phyloP scores from a whole-genome alignment of 2,797 vertebrate genomes.

The Ctenosaura bakeri region DNA sequence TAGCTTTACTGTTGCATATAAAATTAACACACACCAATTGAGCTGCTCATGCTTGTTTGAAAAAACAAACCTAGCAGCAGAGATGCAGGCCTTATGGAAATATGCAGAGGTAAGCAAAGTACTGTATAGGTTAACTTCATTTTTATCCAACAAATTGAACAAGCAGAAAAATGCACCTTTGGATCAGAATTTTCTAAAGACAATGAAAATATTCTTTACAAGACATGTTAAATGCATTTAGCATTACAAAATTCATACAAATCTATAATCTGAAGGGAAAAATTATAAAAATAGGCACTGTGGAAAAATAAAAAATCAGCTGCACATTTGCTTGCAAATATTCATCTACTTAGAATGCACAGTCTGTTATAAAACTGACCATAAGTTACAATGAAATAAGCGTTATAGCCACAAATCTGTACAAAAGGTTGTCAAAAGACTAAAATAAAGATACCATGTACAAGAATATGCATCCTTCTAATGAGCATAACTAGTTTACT shows the following conservation, averaged over 20 bases:
- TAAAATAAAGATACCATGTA: background rate
- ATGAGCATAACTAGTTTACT: conserved; percentile 38
- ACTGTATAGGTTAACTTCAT: conserved; percentile 44
- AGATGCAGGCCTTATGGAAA: background rate
- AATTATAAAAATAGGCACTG: conserved; percentile 80
- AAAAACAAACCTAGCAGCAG: background rate
- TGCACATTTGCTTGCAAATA: conserved; percentile 69
- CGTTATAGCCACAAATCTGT: conserved; percentile 59
- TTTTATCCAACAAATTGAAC: conserved; percentile 70
- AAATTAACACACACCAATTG: background rate
- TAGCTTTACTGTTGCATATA: background rate
- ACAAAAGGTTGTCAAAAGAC: conserved; percentile 41
- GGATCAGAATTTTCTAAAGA: conserved; percentile 73
- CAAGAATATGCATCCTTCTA: conserved; percentile 23
- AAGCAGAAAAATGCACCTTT: conserved; percentile 67
- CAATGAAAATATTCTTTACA: conserved; percentile 75
- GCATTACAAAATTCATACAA: conserved; percentile 78
- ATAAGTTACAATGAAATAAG: conserved; percentile 61
- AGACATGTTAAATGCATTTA: conserved; percentile 69
- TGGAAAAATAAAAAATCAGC: conserved; percentile 71
- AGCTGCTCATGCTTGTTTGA: background rate
- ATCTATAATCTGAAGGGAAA: conserved; percentile 72
- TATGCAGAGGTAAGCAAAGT: conserved; percentile 4
- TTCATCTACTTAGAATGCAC: conserved; percentile 65
- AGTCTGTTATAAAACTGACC: conserved; percentile 68